Evolutionary conservation across 2,113 vertebrate species (phyloP).

Genomic region (Malurus alboscapulatus): DNA sequence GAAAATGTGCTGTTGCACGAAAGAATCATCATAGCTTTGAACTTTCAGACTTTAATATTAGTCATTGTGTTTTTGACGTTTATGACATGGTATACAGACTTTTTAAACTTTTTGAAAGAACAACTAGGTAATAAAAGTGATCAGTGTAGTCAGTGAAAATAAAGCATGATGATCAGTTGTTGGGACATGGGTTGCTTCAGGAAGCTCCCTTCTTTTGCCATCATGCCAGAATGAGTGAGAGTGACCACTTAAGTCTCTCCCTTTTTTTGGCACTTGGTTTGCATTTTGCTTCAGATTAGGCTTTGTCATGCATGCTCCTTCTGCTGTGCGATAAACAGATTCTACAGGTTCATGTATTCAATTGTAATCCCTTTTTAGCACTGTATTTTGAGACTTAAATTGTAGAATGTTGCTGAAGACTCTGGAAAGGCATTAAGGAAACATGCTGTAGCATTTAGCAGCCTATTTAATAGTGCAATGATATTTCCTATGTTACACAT

Average conservation of each 20-base stretch:
- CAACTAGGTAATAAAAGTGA: neutral
- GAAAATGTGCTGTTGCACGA: neutral
- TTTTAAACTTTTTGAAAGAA: neutral
- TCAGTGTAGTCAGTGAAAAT: neutral
- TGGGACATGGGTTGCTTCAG: neutral
- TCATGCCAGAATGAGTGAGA: neutral
- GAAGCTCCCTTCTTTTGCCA: neutral
- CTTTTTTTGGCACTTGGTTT: neutral
- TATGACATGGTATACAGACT: neutral
- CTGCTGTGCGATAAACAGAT: neutral
- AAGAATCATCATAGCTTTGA: neutral
- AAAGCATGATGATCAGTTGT: rapidly evolving
- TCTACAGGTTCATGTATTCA: neutral
- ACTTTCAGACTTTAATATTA: neutral
- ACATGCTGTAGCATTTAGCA: neutral
- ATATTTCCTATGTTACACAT: neutral
- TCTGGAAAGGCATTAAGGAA: neutral
- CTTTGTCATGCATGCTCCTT: neutral
- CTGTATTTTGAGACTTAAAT: neutral
- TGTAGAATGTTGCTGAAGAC: neutral
- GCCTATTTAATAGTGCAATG: neutral
- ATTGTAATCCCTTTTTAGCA: neutral
- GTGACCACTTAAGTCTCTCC: neutral
- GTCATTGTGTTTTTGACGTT: neutral
- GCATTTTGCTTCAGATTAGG: neutral